These are phyloP conservation scores for Cosmorhoe ocellata DNA, from an alignment of 2,888 invertebrate species.

Conservation along the genomic window DNA sequence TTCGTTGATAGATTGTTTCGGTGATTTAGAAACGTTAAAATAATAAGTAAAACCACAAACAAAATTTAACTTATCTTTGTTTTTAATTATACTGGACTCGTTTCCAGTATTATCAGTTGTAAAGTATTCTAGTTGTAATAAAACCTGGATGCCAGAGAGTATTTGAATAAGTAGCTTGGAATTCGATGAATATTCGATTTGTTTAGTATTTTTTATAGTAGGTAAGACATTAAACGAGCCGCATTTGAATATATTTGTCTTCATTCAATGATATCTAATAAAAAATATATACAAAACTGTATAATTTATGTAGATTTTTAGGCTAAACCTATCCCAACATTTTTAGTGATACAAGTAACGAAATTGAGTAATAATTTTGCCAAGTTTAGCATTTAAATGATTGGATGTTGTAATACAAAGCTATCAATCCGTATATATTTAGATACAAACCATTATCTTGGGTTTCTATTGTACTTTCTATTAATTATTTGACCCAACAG, in stretches of 20 bases:
- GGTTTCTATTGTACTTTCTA: constrained; percentile 11
- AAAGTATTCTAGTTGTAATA: neutral
- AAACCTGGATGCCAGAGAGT: neutral
- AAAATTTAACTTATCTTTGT: neutral
- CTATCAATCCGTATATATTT: constrained; percentile 3
- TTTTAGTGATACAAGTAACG: neutral
- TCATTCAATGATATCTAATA: too few species aligned
- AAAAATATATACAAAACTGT: too few species aligned
- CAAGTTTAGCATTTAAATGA: constrained; percentile 6
- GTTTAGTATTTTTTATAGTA: too few species aligned
- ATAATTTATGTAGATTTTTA: constrained; percentile 5
- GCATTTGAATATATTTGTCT: too few species aligned
- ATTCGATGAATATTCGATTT: too few species aligned
- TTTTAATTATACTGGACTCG: neutral
- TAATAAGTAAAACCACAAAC: neutral
- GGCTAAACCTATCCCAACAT: constrained; percentile 10
- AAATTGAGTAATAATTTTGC: constrained; percentile 1
- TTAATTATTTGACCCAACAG: constrained; percentile 13
- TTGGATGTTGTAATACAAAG: neutral
- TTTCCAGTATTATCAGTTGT: neutral
- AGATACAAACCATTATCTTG: constrained; percentile 1
- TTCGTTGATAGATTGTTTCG: too few species aligned
- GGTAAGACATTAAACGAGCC: too few species aligned
- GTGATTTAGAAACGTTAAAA: too few species aligned
- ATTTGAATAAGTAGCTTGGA: neutral